Evolutionary conservation across 1,140 invertebrate genomes (phyloP), one percentile per base, ranked within the genome.

Genomic region (Scylla paramamosain): DNA sequence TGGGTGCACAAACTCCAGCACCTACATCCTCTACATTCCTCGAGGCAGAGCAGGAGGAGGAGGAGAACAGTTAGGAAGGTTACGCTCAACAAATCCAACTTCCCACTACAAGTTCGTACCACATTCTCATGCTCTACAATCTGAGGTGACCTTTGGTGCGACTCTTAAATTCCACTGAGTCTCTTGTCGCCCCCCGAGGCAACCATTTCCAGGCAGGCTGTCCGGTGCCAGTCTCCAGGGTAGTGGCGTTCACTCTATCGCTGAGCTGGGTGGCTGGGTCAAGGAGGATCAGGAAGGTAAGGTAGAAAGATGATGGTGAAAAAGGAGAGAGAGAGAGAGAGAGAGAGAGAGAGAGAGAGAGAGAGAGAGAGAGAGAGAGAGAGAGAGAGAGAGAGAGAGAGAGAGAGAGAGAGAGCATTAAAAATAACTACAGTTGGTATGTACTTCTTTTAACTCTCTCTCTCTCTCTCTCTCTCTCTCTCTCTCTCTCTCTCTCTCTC

Each of bases 401-500:
- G 87, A 48, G 25, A 48, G 89, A 20, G 48, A 91, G 46, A 59
- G 25, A 84, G 83, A 84, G 4, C 0, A 84, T 82, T 25, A 28
- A 28, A 28, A 82, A 6, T 39, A 39, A 39, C 39, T 39, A 6
- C 39, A 39, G 39, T 39, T 39, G 39, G 39, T 39, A 39, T 39
- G 39, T 39, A 39, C 52, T 59, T 20, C 16, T 20, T 59, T 20
- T 59, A 12, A 14, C 10, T 59, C 52, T 59, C 88, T 4, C 88
- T 46, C 88, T 90, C 88, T 46, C n/a, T 46, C 88, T 90, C 88
- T 46, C 0, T 46, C 88, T 46, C 88, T 7, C 29, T 7, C 88
- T 46, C 88, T 39, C 31, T 25, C 32, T 46, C 31, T 46, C 45
- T 45, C 88, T 90, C 39, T 45, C 88, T 90, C 88, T 90, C 88